Evolutionary conservation across 2,797 vertebrate species (phyloP).

Genomic region (Enteromius viviparus): DNA sequence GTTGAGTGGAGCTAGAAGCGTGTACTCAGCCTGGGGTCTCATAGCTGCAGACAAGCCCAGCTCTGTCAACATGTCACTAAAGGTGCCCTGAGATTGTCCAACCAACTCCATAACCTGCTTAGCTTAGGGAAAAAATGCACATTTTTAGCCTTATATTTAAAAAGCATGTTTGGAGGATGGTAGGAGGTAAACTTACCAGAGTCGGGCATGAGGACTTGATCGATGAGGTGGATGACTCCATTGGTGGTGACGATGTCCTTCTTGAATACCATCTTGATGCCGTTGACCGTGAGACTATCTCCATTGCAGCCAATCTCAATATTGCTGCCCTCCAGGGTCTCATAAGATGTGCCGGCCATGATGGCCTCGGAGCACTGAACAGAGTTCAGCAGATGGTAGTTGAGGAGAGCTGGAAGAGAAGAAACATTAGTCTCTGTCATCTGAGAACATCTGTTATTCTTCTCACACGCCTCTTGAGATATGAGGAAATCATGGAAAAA

Average conservation of each 20-base stretch:
- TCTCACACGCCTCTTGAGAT: conserved; percentile 16
- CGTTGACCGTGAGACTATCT: conserved; percentile 92
- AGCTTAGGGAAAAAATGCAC: conserved; percentile 76
- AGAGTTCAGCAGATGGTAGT: conserved; percentile 90
- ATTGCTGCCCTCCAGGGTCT: conserved; percentile 91
- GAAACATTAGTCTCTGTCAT: conserved; percentile 11
- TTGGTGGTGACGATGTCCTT: conserved; percentile 97
- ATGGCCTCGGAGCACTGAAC: conserved; percentile 97
- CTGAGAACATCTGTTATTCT: conserved; percentile 32
- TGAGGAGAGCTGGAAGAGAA: conserved; percentile 84
- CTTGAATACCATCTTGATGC: conserved; percentile 91
- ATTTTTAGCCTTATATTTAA: conserved; percentile 24
- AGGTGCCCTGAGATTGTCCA: conserved; percentile 85
- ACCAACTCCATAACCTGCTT: conserved; percentile 92
- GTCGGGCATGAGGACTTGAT: conserved; percentile 92
- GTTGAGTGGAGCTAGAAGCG: conserved; percentile 91
- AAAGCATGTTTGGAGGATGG: background rate
- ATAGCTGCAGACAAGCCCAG: conserved; percentile 84
- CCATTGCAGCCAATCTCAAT: conserved; percentile 94
- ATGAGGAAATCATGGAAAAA: conserved; percentile 34
- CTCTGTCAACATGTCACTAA: conserved; percentile 88
- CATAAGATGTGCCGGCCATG: conserved; percentile 84
- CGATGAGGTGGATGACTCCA: conserved; percentile 94
- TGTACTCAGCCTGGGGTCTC: conserved; percentile 85
- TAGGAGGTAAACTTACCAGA: conserved; percentile 81